These are phyloP conservation scores for Entosphenus tridentatus DNA, from an alignment of 2,113 vertebrate genomes.

Conservation along the genomic window DNA sequence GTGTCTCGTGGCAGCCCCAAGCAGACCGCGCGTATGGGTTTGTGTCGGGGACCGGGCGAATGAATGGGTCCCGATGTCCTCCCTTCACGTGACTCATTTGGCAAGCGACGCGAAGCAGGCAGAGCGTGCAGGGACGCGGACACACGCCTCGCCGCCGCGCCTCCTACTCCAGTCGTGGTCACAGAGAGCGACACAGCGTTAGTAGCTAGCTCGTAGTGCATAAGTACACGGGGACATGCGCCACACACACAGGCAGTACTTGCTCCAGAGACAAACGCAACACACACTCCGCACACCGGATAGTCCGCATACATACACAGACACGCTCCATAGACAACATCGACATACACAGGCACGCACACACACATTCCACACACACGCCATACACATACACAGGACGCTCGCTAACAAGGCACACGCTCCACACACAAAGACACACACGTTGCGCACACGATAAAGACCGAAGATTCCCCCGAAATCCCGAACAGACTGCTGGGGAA, in stretches of 20 bases:
- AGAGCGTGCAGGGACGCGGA: not conserved
- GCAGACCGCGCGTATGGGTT: too few species aligned
- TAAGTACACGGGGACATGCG: not conserved
- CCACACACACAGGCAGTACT: not conserved
- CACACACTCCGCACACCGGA: constrained; percentile 2
- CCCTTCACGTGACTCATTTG: not conserved
- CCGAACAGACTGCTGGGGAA: not conserved
- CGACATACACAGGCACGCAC: not conserved
- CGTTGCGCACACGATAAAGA: not conserved
- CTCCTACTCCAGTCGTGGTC: not conserved
- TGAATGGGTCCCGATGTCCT: not conserved
- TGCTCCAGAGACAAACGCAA: not conserved
- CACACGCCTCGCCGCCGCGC: not conserved
- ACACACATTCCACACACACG: not conserved
- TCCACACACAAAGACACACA: constrained; percentile 1
- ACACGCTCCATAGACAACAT: not conserved
- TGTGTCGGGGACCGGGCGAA: not conserved
- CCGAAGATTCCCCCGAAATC: not conserved
- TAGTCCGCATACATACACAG: constrained; percentile 1
- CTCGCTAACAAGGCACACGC: not conserved
- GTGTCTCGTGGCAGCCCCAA: too few species aligned
- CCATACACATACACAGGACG: not conserved
- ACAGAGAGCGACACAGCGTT: not conserved
- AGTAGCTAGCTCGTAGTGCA: not conserved
- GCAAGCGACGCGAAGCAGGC: not conserved